A percentile compares a stretch with the other conserved stretches of the same genome.
Evolutionary conservation across 2,797 vertebrate species (phyloP).

Genomic region (Synaphobranchus kaupii): DNA sequence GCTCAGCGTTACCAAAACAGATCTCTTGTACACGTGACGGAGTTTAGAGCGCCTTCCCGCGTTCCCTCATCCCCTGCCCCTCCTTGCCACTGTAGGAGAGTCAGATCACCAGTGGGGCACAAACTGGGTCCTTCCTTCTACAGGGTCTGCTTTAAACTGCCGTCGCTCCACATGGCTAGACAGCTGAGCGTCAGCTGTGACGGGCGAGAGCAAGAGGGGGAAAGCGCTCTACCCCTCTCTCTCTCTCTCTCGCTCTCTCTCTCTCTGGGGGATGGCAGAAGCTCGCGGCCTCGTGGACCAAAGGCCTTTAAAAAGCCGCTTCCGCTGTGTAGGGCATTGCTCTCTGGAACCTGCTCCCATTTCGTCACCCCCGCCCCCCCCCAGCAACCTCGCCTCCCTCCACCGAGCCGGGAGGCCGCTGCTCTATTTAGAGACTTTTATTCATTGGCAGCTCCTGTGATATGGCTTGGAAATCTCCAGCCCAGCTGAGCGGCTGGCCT

Average conservation of each 20-base stretch:
- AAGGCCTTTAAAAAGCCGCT: background rate
- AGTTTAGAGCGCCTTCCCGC: conserved; percentile 11
- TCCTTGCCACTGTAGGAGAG: background rate
- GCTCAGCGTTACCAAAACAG: conserved; percentile 17
- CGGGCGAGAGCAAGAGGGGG: background rate
- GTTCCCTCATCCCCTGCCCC: background rate
- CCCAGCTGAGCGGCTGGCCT: conserved; percentile 19
- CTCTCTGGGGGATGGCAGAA: background rate
- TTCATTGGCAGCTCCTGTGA: conserved; percentile 12
- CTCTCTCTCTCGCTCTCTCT: too few relatives aligned
- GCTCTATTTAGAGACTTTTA: conserved; percentile 15
- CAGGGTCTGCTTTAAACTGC: background rate
- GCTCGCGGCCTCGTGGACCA: background rate
- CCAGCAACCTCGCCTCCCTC: background rate
- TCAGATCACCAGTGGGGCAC: background rate
- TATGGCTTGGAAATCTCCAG: background rate
- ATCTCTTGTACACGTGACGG: conserved; percentile 5
- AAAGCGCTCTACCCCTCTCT: background rate
- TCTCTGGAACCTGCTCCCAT: background rate
- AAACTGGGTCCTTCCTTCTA: background rate
- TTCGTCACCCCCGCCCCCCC: background rate
- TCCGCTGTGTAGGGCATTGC: background rate
- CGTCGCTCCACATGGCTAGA: background rate
- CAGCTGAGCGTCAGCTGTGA: conserved; percentile 18
- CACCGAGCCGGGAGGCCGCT: background rate